Conservation (phyloP, 2,113 vertebrate species). For the Nasalis larvatus region DNA sequence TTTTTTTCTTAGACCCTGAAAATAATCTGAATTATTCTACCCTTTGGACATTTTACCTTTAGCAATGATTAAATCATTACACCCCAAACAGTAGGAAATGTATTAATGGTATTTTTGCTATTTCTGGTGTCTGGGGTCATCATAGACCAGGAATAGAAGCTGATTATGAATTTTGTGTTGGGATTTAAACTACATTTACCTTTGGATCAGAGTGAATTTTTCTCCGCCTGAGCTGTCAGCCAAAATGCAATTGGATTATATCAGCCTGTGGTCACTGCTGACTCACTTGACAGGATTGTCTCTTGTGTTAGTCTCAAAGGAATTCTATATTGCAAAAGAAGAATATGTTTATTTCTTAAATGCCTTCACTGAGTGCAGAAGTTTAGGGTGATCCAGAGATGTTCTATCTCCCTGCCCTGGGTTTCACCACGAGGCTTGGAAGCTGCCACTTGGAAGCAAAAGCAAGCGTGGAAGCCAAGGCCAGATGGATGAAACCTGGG, state of each 20-base stretch:
- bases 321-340: slow-evolving; percentile 61
- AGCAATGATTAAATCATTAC: slow-evolving; percentile 34
- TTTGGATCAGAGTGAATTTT: slow-evolving; percentile 52
- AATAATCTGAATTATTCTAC: slow-evolving; percentile 43
- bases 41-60: neutral
- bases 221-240: slow-evolving; percentile 57
- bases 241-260: slow-evolving; percentile 71
- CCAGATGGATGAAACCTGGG: slow-evolving; percentile 71
- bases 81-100: neutral
- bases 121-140: slow-evolving; percentile 27
- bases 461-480: slow-evolving; percentile 6
- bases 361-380: slow-evolving; percentile 33
- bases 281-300: slow-evolving; percentile 74
- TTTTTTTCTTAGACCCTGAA: slow-evolving; percentile 48
- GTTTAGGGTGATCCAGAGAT: neutral
- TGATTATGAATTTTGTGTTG: slow-evolving; percentile 48
- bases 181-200: slow-evolving; percentile 61
- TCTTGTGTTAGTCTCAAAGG: slow-evolving; percentile 70
- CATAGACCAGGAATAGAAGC: neutral
- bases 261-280: slow-evolving; percentile 56
- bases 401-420: neutral
- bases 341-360: slow-evolving; percentile 55
- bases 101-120: slow-evolving; percentile 22
- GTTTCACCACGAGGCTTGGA: neutral
- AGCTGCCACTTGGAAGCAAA: slow-evolving; percentile 51